Evolutionary conservation across 1,140 invertebrate genomes (phyloP), one percentile per base, ranked within the genome.

Genomic region (Rhysida immarginata): DNA sequence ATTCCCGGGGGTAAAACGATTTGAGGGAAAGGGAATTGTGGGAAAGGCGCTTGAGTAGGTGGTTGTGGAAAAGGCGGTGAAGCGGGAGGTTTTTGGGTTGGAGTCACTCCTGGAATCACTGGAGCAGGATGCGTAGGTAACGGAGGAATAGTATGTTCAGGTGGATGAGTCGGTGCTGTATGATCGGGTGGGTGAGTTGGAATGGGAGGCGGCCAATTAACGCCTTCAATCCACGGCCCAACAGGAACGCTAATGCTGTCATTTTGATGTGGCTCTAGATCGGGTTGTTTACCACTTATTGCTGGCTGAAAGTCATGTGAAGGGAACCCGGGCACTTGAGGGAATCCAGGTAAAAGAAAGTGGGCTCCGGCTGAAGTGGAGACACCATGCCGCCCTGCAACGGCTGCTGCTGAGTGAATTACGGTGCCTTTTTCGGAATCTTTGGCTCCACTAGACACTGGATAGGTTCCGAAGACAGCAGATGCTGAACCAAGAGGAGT

Each of bases 121-220:
- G 45, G 45, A 11, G 23, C 14, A 48, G 45, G 45, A 23, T 18
- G 11, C 11, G 54, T 42, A 8, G 20, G 54, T 5, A 43, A 11
- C 3, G 54, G 42, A 55, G 51, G 18, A 21, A 43, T 8, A 16
- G 54, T 42, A 49, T 49, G 44, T 11, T 11, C 27, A 11, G 52
- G 52, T 41, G 43, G 18, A 8, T 49, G 45, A 11, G 43, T 49
- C 2, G 54, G 54, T 26, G 8, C 35, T 11, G 20, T 44, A 23
- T 44, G 11, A 21, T 21, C 27, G 11, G 16, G 13, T 23, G 53
- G 53, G 11, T 55, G 45, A 23, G 20, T 55, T 13, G 44, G 43
- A 5, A 53, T 27, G 8, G 25, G 24, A 41, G 50, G 50, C 11
- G 50, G 50, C 50, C 50, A 53, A n/a, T 53, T 41, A 11, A 53